Evolutionary conservation across 53 echinoderm and acorn worm species (phyloP), one percentile per base, ranked within the genome.

Genomic region (Crossaster papposus): DNA sequence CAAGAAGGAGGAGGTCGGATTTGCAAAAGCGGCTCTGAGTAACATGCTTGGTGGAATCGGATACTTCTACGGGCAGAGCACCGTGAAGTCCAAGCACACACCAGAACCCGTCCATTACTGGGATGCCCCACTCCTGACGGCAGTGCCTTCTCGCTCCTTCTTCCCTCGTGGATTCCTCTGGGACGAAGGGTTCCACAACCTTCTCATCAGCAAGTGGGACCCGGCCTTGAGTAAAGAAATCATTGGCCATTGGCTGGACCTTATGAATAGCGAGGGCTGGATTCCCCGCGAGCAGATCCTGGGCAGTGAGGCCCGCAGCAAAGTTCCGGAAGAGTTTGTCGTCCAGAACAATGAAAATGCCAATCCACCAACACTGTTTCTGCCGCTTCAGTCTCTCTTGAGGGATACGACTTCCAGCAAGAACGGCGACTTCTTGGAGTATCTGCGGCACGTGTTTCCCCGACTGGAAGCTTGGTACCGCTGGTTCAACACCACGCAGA

Each of bases 211-310:
- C 79, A 93, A 96, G 53, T 98, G 98, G 98, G 94, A 98, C 91
- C 96, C 93, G 24, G 80, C 89, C 30, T 82, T 98, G 77, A 98
- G 98, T 65, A 91, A 83, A 65, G 98, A 98, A 30, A 96, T 98
- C 63, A 98, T 98, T 32, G 98, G 98, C 23, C 93, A 98, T 62
- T 98, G 98, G 98, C 78, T 98, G 35, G 98, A 98, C 62, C 81
- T 98, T 32, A 98, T 98, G 98, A 98, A 98, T 76, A 86, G 73
- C 15, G 98, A 98, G 75, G 98, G 98, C 14, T 98, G 98, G 98
- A 98, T 98, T 64, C 98, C 98, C 7, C 76, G 98, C 20, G 98
- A 98, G 81, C 98, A 98, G 90, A 98, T 98, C 81, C 92, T 98
- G 17, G 98, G 96, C 70, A 73, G 88, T 14, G 98, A 98, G 68